These are phyloP conservation scores for Punctoribates punctum DNA, from an alignment of 2,888 invertebrate species.

Conservation along the genomic window DNA sequence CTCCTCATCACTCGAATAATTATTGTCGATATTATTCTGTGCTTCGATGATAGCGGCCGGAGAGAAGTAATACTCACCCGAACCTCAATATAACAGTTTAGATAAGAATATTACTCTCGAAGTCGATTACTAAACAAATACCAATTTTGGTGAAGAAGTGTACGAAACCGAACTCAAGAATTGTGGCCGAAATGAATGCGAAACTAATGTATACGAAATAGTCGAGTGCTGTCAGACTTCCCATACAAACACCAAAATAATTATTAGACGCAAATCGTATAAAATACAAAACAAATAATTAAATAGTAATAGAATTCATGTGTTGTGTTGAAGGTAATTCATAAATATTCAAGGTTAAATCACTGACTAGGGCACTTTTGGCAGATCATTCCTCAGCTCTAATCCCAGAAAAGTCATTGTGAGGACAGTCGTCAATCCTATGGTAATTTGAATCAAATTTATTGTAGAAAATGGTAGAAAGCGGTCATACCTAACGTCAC, in stretches of 20 bases:
- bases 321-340: no score
- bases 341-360: no score
- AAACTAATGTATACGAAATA: constrained; percentile 77
- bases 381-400: constrained; percentile 73
- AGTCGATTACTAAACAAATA: constrained; percentile 53
- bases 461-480: constrained; percentile 27
- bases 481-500: constrained; percentile 65
- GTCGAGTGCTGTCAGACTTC: constrained; percentile 71
- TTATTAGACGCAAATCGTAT: background rate
- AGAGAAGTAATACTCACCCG: constrained; percentile 47
- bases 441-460: background rate
- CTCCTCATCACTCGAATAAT: constrained; percentile 23
- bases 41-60: constrained; percentile 24
- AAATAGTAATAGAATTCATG: no score
- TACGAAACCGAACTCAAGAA: constrained; percentile 77
- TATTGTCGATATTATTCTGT: background rate
- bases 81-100: constrained; percentile 34
- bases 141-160: constrained; percentile 81
- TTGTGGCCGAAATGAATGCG: constrained; percentile 73
- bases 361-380: constrained; percentile 68
- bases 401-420: constrained; percentile 79
- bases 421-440: constrained; percentile 75
- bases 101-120: background rate
- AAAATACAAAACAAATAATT: background rate
- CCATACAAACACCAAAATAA: background rate